A percentile compares a stretch with the other conserved stretches of the same genome.
Conservation (phyloP, 2,113 vertebrate species). For the Felis chaus region DNA sequence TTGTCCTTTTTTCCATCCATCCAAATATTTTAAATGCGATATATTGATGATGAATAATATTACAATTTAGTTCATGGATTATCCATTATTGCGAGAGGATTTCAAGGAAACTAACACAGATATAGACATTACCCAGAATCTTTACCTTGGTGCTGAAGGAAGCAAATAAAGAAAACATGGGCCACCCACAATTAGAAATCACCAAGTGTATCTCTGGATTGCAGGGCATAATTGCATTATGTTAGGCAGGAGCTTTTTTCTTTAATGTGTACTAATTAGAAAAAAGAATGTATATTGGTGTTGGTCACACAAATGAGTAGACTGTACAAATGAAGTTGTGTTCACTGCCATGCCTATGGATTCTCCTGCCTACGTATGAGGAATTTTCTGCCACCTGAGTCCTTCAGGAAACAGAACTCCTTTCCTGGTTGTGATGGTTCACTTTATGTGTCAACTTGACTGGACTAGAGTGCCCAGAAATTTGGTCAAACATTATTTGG, state of each 20-base stretch:
- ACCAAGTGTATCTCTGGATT: not conserved
- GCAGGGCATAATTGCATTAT: not conserved
- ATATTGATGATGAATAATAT: not conserved
- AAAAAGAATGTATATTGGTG: not conserved
- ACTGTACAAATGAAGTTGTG: not conserved
- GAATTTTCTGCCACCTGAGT: not conserved
- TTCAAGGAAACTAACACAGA: not conserved
- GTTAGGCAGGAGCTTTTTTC: not conserved
- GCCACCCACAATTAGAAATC: not conserved
- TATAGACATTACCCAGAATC: not conserved
- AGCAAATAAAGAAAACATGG: not conserved
- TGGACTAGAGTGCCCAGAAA: not conserved
- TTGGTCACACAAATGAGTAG: not conserved
- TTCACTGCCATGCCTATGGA: not conserved
- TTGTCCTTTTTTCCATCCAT: not conserved
- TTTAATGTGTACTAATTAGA: not conserved
- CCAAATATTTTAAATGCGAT: not conserved
- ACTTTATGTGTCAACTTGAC: not conserved
- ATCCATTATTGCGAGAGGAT: not conserved
- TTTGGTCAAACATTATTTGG: not conserved
- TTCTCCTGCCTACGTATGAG: not conserved
- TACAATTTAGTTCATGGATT: not conserved
- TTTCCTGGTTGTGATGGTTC: not conserved
- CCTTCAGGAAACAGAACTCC: not conserved
- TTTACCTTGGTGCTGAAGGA: not conserved